phyloP scores from a whole-genome alignment of 2,888 invertebrate species.

The Ophion ventricosus region DNA sequence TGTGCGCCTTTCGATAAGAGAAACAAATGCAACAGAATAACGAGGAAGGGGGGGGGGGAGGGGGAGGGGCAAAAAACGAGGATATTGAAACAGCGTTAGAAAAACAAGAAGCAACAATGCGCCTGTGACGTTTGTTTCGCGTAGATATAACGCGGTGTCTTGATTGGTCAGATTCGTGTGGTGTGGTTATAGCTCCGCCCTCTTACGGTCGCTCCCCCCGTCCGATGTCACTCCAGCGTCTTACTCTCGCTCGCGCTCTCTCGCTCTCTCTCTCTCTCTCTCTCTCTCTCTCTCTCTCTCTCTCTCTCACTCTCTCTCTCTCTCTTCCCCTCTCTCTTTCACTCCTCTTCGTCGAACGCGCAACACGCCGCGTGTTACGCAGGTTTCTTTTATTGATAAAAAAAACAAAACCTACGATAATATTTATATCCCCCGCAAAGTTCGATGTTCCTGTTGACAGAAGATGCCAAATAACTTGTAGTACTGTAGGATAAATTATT shows the following conservation, averaged over 20 bases:
- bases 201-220: neutral
- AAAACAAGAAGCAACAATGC: conserved; percentile 61
- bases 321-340: too few relatives aligned
- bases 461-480: neutral
- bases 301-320: neutral
- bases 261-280: neutral
- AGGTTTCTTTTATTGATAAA: neutral
- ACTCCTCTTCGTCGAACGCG: neutral
- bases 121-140: conserved; percentile 56
- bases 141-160: conserved; percentile 42
- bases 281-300: neutral
- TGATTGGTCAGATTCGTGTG: conserved; percentile 69
- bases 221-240: neutral
- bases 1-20: conserved; percentile 24
- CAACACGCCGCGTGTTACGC: neutral
- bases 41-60: conserved; percentile 51
- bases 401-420: neutral
- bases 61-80: conserved; percentile 38
- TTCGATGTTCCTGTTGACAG: neutral
- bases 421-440: neutral
- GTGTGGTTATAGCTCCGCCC: conserved; percentile 74
- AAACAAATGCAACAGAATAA: conserved; percentile 52
- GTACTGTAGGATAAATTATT: neutral
- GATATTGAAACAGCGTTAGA: conserved; percentile 20
- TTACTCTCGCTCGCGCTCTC: neutral